A percentile compares a stretch with the other conserved stretches of the same genome.
Conservation (phyloP, 2,888 invertebrate species). For the Tribolium freemani region DNA sequence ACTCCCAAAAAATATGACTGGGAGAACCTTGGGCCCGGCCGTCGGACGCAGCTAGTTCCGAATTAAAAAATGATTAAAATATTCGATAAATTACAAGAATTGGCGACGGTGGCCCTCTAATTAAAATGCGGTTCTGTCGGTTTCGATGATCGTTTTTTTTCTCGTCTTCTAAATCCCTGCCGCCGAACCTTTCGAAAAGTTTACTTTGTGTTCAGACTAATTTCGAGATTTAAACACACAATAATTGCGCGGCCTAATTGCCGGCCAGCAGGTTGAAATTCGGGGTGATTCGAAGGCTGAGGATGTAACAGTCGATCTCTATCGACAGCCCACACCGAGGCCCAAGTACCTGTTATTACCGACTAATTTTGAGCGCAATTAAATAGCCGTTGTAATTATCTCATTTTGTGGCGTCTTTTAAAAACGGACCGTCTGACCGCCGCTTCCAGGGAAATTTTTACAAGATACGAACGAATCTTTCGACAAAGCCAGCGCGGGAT, state of each 20-base stretch:
- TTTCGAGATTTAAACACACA: constrained; percentile 63
- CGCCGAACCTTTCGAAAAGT: constrained; percentile 51
- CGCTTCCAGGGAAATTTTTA: constrained; percentile 52
- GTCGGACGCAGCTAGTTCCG: constrained; percentile 25
- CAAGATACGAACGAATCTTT: neutral
- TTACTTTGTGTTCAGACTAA: constrained; percentile 62
- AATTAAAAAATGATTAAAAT: constrained; percentile 50
- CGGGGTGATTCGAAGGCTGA: constrained; percentile 47
- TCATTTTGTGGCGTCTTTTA: constrained; percentile 67
- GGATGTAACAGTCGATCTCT: constrained; percentile 53
- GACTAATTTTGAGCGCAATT: constrained; percentile 67
- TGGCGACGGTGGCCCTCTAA: constrained; percentile 54
- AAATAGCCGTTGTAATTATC: constrained; percentile 67
- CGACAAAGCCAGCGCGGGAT: constrained; percentile 13
- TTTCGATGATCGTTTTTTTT: constrained; percentile 6
- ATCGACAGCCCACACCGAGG: constrained; percentile 52
- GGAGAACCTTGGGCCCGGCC: constrained; percentile 31
- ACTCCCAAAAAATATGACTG: constrained; percentile 36
- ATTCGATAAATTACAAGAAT: constrained; percentile 52
- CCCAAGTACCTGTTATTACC: constrained; percentile 66
- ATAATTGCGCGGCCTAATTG: constrained; percentile 65
- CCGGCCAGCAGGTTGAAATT: constrained; percentile 49
- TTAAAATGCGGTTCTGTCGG: constrained; percentile 47
- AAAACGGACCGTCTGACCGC: constrained; percentile 54
- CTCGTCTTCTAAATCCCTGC: neutral